Conservation (phyloP, 2,888 invertebrate species). For the Nephrotoma flavescens region DNA sequence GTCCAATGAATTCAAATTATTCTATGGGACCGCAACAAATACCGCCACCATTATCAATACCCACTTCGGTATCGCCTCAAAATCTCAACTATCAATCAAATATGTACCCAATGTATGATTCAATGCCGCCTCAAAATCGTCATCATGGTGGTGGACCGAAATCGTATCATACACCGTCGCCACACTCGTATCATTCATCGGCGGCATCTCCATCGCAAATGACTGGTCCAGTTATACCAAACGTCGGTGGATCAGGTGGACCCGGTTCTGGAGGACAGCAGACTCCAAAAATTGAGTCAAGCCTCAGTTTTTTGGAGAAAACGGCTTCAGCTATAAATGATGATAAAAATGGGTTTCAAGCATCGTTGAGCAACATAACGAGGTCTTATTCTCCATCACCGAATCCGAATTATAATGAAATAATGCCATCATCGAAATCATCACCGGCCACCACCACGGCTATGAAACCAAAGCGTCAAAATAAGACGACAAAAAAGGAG, state of each 20-base stretch:
- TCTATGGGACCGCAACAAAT: not conserved
- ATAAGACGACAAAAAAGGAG: not conserved
- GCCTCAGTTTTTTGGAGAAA: slow-evolving; percentile 9
- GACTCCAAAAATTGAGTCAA: slow-evolving; percentile 6
- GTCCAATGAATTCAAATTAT: not conserved
- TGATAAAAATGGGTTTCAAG: slow-evolving; percentile 9
- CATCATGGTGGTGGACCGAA: not conserved
- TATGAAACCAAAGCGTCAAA: slow-evolving; percentile 5
- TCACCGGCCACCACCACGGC: not conserved
- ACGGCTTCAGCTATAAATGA: slow-evolving; percentile 9
- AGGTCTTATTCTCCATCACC: not conserved
- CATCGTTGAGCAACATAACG: slow-evolving; percentile 10
- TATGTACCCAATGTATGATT: slow-evolving; percentile 1
- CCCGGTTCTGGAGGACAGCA: not conserved
- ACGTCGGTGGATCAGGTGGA: not conserved
- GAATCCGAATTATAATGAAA: not conserved
- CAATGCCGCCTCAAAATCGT: not conserved
- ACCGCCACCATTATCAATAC: not conserved
- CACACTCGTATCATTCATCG: not conserved
- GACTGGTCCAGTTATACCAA: not conserved
- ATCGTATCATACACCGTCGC: not conserved
- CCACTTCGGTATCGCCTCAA: not conserved
- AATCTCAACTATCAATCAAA: not conserved
- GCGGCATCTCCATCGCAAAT: not conserved
- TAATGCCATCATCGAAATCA: not conserved